These are phyloP conservation scores for Neosalanx taihuensis DNA, from an alignment of 2,797 vertebrate genomes.

Conservation along the genomic window DNA sequence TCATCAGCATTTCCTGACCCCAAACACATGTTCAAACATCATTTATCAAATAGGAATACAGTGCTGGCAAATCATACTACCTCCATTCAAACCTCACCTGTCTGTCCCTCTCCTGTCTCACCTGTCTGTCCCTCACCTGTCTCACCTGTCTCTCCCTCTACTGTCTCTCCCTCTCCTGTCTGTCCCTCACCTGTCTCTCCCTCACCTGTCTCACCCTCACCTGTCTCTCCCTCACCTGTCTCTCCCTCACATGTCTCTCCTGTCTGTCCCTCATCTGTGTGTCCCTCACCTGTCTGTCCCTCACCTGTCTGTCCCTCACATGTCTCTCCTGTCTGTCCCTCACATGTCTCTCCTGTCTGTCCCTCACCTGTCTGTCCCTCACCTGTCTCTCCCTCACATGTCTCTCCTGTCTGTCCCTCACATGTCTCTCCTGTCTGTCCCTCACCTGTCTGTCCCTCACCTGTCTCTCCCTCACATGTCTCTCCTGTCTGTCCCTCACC, in stretches of 20 bases:
- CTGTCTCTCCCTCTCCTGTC: too few relatives aligned
- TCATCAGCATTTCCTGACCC: background rate
- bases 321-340: too few relatives aligned
- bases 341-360: too few relatives aligned
- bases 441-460: too few relatives aligned
- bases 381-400: background rate
- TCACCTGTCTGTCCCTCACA: background rate
- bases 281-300: background rate
- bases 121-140: too few relatives aligned
- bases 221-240: too few relatives aligned
- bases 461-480: too few relatives aligned
- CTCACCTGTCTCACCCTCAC: background rate
- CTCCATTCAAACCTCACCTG: background rate
- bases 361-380: background rate
- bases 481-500: too few relatives aligned
- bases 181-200: background rate
- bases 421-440: too few relatives aligned
- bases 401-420: background rate
- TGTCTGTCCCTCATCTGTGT: background rate
- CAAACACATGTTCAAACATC: background rate
- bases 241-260: too few relatives aligned
- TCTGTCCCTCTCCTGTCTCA: background rate
- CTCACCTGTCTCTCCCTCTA: too few relatives aligned
- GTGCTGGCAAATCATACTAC: background rate
- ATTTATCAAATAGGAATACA: too few relatives aligned